These are phyloP conservation scores for Brevimyrus niger DNA, from an alignment of 2,113 vertebrate species.

Conservation along the genomic window DNA sequence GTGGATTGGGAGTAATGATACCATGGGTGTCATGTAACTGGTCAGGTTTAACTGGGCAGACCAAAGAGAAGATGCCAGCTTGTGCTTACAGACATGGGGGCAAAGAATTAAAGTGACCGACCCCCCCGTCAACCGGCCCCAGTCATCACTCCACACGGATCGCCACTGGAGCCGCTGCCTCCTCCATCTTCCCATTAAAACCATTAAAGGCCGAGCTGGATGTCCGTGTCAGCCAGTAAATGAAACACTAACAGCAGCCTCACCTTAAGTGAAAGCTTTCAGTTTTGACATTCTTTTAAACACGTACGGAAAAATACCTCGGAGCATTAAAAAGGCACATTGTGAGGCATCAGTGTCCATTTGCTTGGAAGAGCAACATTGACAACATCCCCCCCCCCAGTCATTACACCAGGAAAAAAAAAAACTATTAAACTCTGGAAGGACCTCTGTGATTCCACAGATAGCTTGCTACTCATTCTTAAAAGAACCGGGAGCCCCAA, in stretches of 20 bases:
- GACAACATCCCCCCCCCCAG: background rate
- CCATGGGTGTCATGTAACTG: background rate
- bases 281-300: conserved; percentile 1
- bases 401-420: background rate
- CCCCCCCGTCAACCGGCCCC: background rate
- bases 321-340: background rate
- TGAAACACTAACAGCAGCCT: conserved; percentile 14
- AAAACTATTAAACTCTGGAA: background rate
- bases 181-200: background rate
- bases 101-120: background rate
- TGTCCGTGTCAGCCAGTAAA: background rate
- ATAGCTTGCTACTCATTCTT: background rate
- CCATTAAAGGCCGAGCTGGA: background rate
- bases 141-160: background rate
- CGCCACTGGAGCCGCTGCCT: background rate
- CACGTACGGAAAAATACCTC: background rate
- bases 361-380: background rate
- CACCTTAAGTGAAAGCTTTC: conserved; percentile 7
- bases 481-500: background rate
- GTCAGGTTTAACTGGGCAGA: background rate
- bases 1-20: background rate
- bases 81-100: background rate
- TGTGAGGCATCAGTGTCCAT: background rate
- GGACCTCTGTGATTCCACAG: background rate
- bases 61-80: background rate